These are phyloP conservation scores for Scaptomyza reducta DNA, from an alignment of 2,888 invertebrate species.

Conservation along the genomic window DNA sequence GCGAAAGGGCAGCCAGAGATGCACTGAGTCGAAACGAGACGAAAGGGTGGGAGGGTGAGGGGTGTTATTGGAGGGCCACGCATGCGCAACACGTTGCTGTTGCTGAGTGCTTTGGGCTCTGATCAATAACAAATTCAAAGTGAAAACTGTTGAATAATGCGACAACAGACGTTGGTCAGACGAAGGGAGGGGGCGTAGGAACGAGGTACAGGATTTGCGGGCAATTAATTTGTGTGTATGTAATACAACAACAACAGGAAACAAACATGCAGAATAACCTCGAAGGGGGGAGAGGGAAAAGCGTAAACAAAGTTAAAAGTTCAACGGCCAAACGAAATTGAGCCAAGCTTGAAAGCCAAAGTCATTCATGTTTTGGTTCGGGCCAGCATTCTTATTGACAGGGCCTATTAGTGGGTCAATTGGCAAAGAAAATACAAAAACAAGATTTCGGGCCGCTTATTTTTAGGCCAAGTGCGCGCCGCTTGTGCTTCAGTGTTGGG, in stretches of 20 bases:
- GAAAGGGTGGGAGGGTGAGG: not conserved
- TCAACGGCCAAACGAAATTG: conserved; percentile 61
- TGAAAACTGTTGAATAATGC: conserved; percentile 79
- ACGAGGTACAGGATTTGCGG: conserved; percentile 82
- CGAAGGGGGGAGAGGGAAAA: not conserved
- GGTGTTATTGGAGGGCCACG: conserved; percentile 38
- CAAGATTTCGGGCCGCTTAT: conserved; percentile 48
- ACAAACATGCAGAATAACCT: conserved; percentile 27
- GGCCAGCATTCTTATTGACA: conserved; percentile 67
- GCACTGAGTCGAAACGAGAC: conserved; percentile 53
- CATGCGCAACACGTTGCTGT: conserved; percentile 76
- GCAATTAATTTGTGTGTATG: conserved; percentile 81
- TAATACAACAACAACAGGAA: conserved; percentile 68
- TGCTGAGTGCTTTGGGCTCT: conserved; percentile 6
- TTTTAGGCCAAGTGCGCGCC: conserved; percentile 60
- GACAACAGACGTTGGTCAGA: conserved; percentile 35
- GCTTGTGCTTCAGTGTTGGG: conserved; percentile 2
- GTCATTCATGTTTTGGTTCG: conserved; percentile 36
- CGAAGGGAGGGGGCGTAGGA: not conserved
- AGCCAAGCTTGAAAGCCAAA: conserved; percentile 26
- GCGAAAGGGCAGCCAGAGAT: conserved; percentile 39
- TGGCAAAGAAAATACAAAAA: conserved; percentile 32
- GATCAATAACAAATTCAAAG: conserved; percentile 75
- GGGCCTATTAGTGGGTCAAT: conserved; percentile 77
- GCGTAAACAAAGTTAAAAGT: conserved; percentile 31